Base-by-base conservation (phyloP, 2,113 vertebrate genomes). In the Oreocharis arfaki region DNA sequence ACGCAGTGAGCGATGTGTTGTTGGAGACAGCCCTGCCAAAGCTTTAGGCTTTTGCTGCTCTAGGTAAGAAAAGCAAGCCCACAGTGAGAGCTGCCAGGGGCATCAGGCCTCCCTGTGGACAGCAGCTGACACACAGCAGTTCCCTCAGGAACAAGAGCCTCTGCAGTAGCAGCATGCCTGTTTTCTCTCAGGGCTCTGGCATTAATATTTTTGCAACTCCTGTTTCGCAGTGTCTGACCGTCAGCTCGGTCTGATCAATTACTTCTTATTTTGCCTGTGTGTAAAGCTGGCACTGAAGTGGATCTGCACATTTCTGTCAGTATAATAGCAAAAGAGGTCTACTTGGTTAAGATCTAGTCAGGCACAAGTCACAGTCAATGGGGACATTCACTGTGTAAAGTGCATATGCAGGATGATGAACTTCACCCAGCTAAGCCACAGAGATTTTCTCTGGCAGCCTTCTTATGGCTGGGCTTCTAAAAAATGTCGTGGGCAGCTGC, bases 141-240 rank as follows among this genome's bases (percentile, higher is more conserved):
- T 87, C 67, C 88, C 79, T 53, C n/a, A 85, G 88, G 75, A 82
- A 0, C 10, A 56, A 37, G 47, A 91, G 18, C 24, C 35, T 37
- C 57, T 0, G 3, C 39, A 56, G 56, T 4, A 60, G 30, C 37
- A 70, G 20, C 33, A 33, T 0, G 2, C 16, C 12, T 56, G 19
- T 76, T 77, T 64, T 67, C 27, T 79, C 16, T 20, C 33, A 64
- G 30, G 30, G 17, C 14, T 81, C 44, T 93, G 52, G 39, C 46
- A 76, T 57, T 71, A 60, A 59, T 24, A 68, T 59, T 90, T 91
- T 70, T 84, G 30, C n/a, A 79, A 4, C n/a, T 68, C 13, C 24
- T n/a, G 13, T 56, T 87, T 80, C n/a, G 9, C 16, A 3, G 9
- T 77, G 50, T 39, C 46, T 90, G 90, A 32, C 55, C 19, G 10